These are phyloP conservation scores for Linnaemya vulpina DNA, from an alignment of 2,888 invertebrate genomes.

Conservation along the genomic window DNA sequence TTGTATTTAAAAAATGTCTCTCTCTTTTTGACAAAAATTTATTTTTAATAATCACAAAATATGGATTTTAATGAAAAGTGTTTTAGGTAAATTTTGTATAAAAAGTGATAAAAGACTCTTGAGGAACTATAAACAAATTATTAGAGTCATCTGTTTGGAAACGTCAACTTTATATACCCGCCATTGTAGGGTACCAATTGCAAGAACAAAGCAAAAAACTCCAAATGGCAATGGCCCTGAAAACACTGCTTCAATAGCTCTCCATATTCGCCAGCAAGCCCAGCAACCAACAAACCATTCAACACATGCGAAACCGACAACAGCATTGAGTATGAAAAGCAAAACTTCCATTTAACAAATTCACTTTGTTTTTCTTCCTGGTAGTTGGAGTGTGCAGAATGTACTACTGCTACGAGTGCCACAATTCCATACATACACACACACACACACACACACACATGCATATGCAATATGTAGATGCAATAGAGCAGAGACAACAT, in stretches of 20 bases:
- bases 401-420: constrained; percentile 9
- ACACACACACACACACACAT: neutral
- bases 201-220: constrained; percentile 42
- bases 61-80: no score
- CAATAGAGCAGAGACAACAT: constrained; percentile 63
- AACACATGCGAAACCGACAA: constrained; percentile 52
- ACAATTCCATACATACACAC: neutral
- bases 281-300: constrained; percentile 33
- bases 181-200: constrained; percentile 17
- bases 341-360: constrained; percentile 43
- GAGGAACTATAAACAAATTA: no score
- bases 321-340: constrained; percentile 21
- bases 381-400: constrained; percentile 41
- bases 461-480: constrained; percentile 34
- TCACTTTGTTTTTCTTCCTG: constrained; percentile 17
- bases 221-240: constrained; percentile 74
- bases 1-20: no score
- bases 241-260: constrained; percentile 69
- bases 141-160: no score
- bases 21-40: no score
- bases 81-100: no score
- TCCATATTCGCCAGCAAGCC: constrained; percentile 9
- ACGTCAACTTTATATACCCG: neutral
- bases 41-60: no score
- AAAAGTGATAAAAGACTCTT: no score